Percentiles rank a stretch among this genome's conserved stretches.
These are phyloP conservation scores for Alaudala cheleensis DNA, from an alignment of 2,113 vertebrate species.

Conservation along the genomic window DNA sequence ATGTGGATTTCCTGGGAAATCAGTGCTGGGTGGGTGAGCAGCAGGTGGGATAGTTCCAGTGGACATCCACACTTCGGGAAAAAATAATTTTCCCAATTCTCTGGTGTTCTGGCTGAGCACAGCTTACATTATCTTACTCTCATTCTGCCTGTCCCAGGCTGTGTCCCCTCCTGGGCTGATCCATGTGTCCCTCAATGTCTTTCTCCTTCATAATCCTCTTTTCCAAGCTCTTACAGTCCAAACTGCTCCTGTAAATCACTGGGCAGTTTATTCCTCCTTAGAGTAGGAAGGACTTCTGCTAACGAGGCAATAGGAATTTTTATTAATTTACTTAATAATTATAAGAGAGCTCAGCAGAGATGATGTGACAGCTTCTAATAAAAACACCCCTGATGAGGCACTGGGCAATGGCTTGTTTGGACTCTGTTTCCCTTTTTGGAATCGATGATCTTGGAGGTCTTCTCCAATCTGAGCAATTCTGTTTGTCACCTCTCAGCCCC, in stretches of 20 bases:
- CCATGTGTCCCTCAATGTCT: fast-evolving
- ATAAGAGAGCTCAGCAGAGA: background rate
- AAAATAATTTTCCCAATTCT: background rate
- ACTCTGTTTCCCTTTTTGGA: background rate
- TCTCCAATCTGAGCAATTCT: background rate
- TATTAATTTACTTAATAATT: background rate
- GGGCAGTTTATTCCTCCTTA: background rate
- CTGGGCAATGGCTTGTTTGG: background rate
- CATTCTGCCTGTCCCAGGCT: fast-evolving
- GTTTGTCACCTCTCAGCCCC: background rate
- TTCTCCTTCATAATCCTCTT: background rate
- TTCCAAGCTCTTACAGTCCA: background rate
- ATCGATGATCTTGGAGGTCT: background rate
- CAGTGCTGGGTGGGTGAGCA: background rate
- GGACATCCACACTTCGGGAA: fast-evolving
- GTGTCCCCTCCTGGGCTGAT: background rate
- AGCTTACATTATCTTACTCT: fast-evolving
- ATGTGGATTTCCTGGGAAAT: background rate
- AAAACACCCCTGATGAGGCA: background rate
- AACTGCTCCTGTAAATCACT: background rate
- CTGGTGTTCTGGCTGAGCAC: background rate
- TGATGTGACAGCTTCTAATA: background rate
- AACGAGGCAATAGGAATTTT: background rate
- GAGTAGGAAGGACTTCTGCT: background rate
- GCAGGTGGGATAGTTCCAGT: background rate